These are phyloP conservation scores for Drosophila grimshawi DNA, from an alignment of 1,140 invertebrate genomes.

Conservation along the genomic window DNA sequence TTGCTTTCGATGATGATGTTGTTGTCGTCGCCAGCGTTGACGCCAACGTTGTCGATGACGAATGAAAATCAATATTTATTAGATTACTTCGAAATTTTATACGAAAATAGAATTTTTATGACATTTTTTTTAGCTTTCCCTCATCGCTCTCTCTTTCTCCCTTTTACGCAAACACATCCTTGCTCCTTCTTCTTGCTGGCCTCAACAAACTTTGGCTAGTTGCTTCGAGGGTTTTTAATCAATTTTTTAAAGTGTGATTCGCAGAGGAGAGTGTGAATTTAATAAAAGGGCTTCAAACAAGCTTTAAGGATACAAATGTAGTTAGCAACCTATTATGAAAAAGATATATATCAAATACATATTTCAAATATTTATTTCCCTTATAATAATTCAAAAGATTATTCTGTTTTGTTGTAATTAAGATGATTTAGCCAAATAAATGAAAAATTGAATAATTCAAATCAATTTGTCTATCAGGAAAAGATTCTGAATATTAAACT, in stretches of 20 bases:
- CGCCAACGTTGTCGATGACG: slow-evolving; percentile 71
- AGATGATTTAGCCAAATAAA: no score
- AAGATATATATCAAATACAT: no score
- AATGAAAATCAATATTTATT: slow-evolving; percentile 85
- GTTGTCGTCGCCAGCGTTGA: slow-evolving; percentile 40
- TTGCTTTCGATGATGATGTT: slow-evolving; percentile 56
- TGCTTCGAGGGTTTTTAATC: slow-evolving; percentile 40
- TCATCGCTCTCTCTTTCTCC: slow-evolving; percentile 6
- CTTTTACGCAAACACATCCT: slow-evolving; percentile 1
- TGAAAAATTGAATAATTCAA: no score
- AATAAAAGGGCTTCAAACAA: no score
- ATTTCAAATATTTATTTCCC: no score
- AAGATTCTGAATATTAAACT: no score
- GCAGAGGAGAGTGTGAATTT: neutral
- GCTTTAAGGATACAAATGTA: no score
- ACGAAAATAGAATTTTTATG: slow-evolving; percentile 84
- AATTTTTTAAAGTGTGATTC: slow-evolving; percentile 42
- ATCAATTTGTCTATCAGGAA: no score
- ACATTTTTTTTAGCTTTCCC: slow-evolving; percentile 62
- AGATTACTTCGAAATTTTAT: slow-evolving; percentile 84
- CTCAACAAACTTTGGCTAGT: slow-evolving; percentile 8
- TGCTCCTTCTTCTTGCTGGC: slow-evolving; percentile 29
- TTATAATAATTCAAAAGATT: no score
- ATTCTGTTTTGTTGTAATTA: no score
- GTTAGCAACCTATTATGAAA: no score